These are phyloP conservation scores for Clivina fossor DNA, from an alignment of 2,888 invertebrate species.

Conservation along the genomic window DNA sequence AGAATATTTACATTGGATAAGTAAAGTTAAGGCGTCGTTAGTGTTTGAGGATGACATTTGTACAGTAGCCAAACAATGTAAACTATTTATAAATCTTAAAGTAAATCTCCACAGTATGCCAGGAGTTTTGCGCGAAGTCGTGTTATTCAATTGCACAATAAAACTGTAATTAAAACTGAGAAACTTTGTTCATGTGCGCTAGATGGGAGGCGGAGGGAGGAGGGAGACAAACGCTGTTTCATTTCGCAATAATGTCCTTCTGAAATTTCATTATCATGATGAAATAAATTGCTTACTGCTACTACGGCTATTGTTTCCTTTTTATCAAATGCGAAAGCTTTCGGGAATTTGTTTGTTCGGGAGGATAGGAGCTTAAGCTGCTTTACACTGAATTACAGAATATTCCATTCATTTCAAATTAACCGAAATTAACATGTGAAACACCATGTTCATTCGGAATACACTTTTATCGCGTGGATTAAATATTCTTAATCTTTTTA, in stretches of 20 bases:
- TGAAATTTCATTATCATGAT: slow-evolving; percentile 24
- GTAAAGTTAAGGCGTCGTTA: too few species aligned
- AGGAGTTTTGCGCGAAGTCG: slow-evolving; percentile 17
- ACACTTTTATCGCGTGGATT: too few species aligned
- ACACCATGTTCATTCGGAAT: too few species aligned
- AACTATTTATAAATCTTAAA: slow-evolving; percentile 30
- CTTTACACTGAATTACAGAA: too few species aligned
- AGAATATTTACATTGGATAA: too few species aligned
- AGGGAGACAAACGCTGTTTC: slow-evolving; percentile 20
- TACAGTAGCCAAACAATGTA: slow-evolving; percentile 18
- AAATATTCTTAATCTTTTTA: too few species aligned
- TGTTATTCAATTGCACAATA: slow-evolving; percentile 30
- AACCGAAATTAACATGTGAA: too few species aligned
- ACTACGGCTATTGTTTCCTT: slow-evolving; percentile 10
- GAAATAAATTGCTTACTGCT: slow-evolving; percentile 15
- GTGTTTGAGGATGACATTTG: slow-evolving; percentile 10
- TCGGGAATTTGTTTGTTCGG: too few species aligned
- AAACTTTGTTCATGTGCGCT: slow-evolving; percentile 21
- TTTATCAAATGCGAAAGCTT: too few species aligned
- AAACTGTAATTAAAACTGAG: slow-evolving; percentile 31
- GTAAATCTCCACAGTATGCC: slow-evolving; percentile 24
- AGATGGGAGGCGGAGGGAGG: too few species aligned
- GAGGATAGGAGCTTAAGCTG: too few species aligned
- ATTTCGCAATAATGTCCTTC: slow-evolving; percentile 24
- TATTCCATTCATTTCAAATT: too few species aligned